A percentile compares a stretch with the other conserved stretches of the same genome.
phyloP scores from a whole-genome alignment of 92 coral and sea anemone genomes.

The Palythoa caribaeorum region DNA sequence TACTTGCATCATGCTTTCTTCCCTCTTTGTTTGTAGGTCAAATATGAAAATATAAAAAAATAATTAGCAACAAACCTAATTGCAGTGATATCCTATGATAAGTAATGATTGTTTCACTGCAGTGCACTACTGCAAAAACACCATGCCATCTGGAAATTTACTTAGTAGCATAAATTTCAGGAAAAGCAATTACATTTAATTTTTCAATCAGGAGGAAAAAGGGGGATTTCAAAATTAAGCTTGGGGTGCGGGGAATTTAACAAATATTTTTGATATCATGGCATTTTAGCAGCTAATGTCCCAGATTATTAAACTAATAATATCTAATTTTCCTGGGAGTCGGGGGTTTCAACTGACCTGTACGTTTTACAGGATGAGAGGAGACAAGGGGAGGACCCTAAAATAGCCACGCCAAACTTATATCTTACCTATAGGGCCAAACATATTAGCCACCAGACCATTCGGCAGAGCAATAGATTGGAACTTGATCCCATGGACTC shows the following conservation, averaged over 20 bases:
- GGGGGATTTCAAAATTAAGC: conserved; percentile 15
- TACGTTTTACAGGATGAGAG: conserved; percentile 9
- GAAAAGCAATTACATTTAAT: conserved; percentile 15
- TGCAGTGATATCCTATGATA: conserved; percentile 21
- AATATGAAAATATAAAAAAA: not conserved
- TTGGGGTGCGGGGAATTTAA: conserved; percentile 17
- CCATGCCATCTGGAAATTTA: conserved; percentile 14
- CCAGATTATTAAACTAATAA: not conserved
- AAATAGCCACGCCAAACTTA: conserved; percentile 26
- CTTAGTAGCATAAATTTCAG: conserved; percentile 18
- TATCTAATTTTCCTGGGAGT: conserved; percentile 9
- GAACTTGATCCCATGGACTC: conserved; percentile 30
- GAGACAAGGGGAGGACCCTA: conserved; percentile 25
- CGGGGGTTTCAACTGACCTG: conserved; percentile 16
- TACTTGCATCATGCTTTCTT: not conserved
- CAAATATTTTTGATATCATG: conserved; percentile 17
- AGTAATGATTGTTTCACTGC: conserved; percentile 24
- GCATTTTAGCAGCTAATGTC: conserved; percentile 16
- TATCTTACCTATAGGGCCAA: conserved; percentile 15
- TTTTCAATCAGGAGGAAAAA: conserved; percentile 19
- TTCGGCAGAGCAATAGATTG: conserved; percentile 20
- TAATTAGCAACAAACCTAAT: conserved; percentile 11
- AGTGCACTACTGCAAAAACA: conserved; percentile 21
- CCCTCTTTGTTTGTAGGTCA: conserved; percentile 31
- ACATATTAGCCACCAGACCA: conserved; percentile 21